Base-by-base conservation (phyloP, 2,113 vertebrate genomes). In the Leptocoma aspasia region DNA sequence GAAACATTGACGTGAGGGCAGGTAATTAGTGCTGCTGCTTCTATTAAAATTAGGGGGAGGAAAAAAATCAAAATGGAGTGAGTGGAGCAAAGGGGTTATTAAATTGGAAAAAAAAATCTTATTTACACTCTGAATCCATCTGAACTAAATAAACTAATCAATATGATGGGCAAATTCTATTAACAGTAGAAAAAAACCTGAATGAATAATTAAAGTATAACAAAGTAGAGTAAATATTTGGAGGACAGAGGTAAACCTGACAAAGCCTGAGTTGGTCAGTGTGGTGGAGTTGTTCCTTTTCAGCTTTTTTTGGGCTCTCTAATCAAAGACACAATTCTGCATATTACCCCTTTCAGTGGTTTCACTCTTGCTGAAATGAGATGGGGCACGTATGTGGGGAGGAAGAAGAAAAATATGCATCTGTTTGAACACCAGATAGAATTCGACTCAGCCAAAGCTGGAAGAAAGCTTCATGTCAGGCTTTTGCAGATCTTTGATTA, bases 11-110 rank as follows among this genome's bases (percentile, higher is more conserved):
- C 69, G 78, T 31, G 95, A 94, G 90, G 89, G 53, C 86, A 97
- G 39, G 77, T 96, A 95, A 97, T 97, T 97, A 97, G 83, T 81
- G 92, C 68, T 82, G 75, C 57, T 82, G 66, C 70, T 94, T 96
- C 85, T 86, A 73, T 82, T 94, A 94, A 94, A 97, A 92, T 96
- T 79, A 80, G 45, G 54, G 68, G 69, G 57, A 42, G 39, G n/a
- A n/a, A 60, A 87, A 87, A 68, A 22, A 15, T n/a, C 30, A 63
- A 85, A 82, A 77, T 61, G 5, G 50, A 91, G 61, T 52, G 72
- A 64, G 31, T 72, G 17, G 57, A 90, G 87, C 63, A 95, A 69
- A 53, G 61, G 77, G 75, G 82, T 97, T 95, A 96, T 95, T 94
- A 88, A 89, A 90, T 47, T 87, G 53, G 35, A 37, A 63, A 86